Percentiles rank a stretch among this genome's conserved stretches.
Evolutionary conservation across 1,140 invertebrate species (phyloP).

Genomic region (Solenopsis fugax): DNA sequence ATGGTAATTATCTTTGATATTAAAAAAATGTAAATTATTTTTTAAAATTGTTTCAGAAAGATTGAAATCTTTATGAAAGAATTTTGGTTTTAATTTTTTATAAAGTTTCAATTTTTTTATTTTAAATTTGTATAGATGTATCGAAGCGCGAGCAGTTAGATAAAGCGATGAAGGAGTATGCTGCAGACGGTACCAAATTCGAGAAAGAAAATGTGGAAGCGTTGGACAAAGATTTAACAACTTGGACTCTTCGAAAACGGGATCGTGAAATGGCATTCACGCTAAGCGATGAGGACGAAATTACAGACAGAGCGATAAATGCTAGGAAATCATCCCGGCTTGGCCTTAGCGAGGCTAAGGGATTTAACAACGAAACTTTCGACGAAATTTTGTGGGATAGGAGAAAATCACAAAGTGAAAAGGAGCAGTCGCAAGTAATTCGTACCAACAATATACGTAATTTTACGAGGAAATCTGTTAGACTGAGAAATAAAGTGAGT

Average conservation of each 20-base stretch:
- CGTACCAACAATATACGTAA: background rate
- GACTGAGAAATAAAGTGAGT: background rate
- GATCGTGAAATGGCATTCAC: constrained; percentile 51
- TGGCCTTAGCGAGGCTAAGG: constrained; percentile 11
- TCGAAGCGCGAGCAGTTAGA: background rate
- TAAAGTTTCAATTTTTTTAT: too few species aligned
- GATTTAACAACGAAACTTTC: constrained; percentile 43
- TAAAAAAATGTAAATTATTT: background rate
- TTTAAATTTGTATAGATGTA: constrained; percentile 9
- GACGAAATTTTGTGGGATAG: background rate
- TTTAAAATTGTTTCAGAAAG: background rate
- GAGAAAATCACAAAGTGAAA: constrained; percentile 17
- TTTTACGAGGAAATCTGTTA: constrained; percentile 19
- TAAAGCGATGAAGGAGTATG: background rate
- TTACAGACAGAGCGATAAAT: constrained; percentile 40
- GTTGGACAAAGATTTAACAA: constrained; percentile 34
- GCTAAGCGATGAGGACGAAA: constrained; percentile 48
- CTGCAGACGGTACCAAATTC: background rate
- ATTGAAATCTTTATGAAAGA: background rate
- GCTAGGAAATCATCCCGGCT: constrained; percentile 24
- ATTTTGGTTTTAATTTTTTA: background rate
- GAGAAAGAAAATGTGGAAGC: constrained; percentile 66
- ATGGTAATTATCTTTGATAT: constrained; percentile 50
- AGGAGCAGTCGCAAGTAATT: constrained; percentile 13
- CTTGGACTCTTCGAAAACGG: constrained; percentile 68